Percentiles rank a stretch among this genome's conserved stretches.
Conservation (phyloP, 2,888 invertebrate species). For the Hemithea aestivaria region DNA sequence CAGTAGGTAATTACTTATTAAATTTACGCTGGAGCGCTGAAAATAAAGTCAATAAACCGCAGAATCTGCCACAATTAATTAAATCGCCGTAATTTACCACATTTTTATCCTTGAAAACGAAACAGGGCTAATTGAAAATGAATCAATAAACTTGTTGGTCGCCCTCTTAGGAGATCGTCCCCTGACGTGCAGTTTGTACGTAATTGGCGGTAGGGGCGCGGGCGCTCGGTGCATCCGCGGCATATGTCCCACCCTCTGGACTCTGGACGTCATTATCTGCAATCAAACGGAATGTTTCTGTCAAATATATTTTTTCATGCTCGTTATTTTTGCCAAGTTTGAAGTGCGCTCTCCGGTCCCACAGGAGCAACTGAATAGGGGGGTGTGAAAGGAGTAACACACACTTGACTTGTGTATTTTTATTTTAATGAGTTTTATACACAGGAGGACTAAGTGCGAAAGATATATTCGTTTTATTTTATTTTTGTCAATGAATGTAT, state of each 20-base stretch:
- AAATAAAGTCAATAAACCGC: neutral
- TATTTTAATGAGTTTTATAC: too few species aligned
- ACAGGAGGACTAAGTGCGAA: too few species aligned
- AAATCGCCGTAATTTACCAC: too few species aligned
- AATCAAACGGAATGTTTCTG: slow-evolving; percentile 50
- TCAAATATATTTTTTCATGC: slow-evolving; percentile 36
- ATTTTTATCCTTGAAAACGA: neutral
- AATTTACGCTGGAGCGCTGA: neutral
- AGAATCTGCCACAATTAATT: neutral
- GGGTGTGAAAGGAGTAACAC: slow-evolving; percentile 4
- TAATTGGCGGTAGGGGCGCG: slow-evolving; percentile 43
- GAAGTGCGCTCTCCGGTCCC: slow-evolving; percentile 6
- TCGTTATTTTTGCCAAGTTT: slow-evolving; percentile 19
- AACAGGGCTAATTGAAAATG: slow-evolving; percentile 23
- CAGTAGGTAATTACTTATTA: too few species aligned
- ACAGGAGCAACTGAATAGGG: neutral
- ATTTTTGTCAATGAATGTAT: too few species aligned
- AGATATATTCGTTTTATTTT: too few species aligned
- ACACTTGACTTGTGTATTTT: neutral
- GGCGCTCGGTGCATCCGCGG: slow-evolving; percentile 38
- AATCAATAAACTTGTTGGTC: slow-evolving; percentile 19
- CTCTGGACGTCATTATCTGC: slow-evolving; percentile 53
- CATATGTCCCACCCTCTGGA: slow-evolving; percentile 53
- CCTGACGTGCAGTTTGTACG: slow-evolving; percentile 12
- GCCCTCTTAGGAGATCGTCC: slow-evolving; percentile 13